Conservation (phyloP, 35 echinoderm and acorn worm species). For the Heliocidaris tuberculata region DNA sequence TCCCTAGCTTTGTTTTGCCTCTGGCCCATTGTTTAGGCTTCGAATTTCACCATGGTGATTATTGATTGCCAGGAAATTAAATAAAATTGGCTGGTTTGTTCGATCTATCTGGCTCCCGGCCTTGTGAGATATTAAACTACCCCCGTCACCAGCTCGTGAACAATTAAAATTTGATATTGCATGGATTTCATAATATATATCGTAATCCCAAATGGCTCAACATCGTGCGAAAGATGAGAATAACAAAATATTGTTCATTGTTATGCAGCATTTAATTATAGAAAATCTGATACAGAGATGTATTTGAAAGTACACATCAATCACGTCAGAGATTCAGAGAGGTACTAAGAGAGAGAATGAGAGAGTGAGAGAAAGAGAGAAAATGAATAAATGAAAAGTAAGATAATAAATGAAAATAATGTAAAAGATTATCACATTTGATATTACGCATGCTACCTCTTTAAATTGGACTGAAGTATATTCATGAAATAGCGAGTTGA, state of each 20-base stretch:
- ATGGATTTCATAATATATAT: neutral
- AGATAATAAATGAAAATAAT: neutral
- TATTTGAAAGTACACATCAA: neutral
- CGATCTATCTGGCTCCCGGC: neutral
- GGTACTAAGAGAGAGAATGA: too few species aligned
- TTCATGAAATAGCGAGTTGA: too few species aligned
- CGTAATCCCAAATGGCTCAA: neutral
- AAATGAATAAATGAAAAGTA: neutral
- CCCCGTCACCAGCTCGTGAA: neutral
- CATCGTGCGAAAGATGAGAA: neutral
- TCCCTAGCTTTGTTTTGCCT: neutral
- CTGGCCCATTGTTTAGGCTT: neutral
- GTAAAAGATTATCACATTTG: neutral
- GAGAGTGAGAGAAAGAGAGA: too few species aligned
- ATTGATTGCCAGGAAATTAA: constrained; percentile 6
- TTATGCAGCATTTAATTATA: too few species aligned
- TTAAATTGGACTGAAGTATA: too few species aligned
- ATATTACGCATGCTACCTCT: too few species aligned
- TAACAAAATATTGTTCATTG: neutral
- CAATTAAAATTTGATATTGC: constrained; percentile 13
- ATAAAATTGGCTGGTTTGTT: neutral
- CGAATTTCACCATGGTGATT: neutral
- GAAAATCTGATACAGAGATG: neutral
- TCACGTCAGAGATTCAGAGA: neutral
- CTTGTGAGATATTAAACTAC: neutral